phyloP scores from a whole-genome alignment of 2,113 vertebrate species.

The Halichoeres trimaculatus region DNA sequence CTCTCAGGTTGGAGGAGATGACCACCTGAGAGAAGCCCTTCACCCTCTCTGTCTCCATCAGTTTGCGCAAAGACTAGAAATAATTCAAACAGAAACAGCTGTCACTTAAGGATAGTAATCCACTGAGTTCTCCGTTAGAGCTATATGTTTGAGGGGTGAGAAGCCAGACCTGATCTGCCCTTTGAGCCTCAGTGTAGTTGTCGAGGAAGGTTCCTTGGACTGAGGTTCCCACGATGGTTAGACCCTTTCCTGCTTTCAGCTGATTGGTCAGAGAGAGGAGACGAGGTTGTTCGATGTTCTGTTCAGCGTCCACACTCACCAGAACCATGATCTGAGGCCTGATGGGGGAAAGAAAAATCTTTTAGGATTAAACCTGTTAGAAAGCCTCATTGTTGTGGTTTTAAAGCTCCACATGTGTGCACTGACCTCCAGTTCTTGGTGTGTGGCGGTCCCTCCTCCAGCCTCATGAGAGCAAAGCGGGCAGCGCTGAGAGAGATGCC shows the following conservation, averaged over 20 bases:
- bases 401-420: not conserved
- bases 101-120: not conserved
- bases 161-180: constrained; percentile 90
- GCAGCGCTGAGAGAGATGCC: constrained; percentile 96
- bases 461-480: constrained; percentile 91
- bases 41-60: constrained; percentile 97
- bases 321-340: constrained; percentile 97
- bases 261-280: constrained; percentile 94
- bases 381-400: not conserved
- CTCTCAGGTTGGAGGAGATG: constrained; percentile 93
- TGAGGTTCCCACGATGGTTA: constrained; percentile 95
- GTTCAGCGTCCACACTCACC: constrained; percentile 91
- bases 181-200: constrained; percentile 90
- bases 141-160: not conserved
- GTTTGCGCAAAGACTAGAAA: constrained; percentile 89
- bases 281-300: constrained; percentile 96
- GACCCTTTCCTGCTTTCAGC: constrained; percentile 97
- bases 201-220: constrained; percentile 94
- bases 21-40: constrained; percentile 98
- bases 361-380: too few relatives aligned
- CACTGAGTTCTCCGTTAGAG: not conserved
- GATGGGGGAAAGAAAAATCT: not conserved
- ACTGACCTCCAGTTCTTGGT: constrained; percentile 98
- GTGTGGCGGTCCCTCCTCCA: constrained; percentile 96
- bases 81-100: not conserved